phyloP scores from a whole-genome alignment of 2,888 invertebrate genomes.

The Euzophera pinguis region DNA sequence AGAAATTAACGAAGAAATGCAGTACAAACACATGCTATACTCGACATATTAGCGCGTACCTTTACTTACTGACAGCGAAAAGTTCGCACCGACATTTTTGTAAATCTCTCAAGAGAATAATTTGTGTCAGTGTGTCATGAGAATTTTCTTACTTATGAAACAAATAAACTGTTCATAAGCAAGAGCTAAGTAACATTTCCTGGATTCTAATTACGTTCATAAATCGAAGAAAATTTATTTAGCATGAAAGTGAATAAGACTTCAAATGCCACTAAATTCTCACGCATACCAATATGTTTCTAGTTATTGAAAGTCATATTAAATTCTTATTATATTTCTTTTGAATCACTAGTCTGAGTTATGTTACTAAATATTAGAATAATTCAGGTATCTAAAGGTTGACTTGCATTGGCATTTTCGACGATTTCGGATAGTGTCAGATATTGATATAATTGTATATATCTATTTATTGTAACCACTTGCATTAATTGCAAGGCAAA shows the following conservation, averaged over 20 bases:
- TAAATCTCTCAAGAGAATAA: conserved; percentile 24
- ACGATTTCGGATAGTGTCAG: neutral
- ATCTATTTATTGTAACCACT: neutral
- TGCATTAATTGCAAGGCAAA: conserved; percentile 2
- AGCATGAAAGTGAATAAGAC: conserved; percentile 12
- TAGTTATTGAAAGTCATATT: conserved; percentile 11
- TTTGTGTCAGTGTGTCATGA: conserved; percentile 50
- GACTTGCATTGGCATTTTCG: neutral
- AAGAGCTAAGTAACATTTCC: conserved; percentile 1
- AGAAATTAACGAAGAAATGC: conserved; percentile 66
- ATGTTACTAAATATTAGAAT: neutral
- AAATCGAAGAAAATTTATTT: conserved; percentile 34
- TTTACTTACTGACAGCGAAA: conserved; percentile 42
- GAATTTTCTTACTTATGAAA: conserved; percentile 21
- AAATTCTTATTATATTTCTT: neutral
- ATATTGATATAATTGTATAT: neutral
- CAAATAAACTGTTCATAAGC: conserved; percentile 1
- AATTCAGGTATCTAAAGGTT: too few species aligned
- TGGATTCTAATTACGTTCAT: conserved; percentile 20
- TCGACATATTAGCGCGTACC: conserved; percentile 47
- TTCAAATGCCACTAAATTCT: conserved; percentile 43
- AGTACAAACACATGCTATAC: conserved; percentile 51
- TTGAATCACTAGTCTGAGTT: neutral
- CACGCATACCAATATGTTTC: conserved; percentile 23
- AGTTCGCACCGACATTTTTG: conserved; percentile 33